Evolutionary conservation across 1,140 invertebrate species (phyloP), one percentile per base, ranked within the genome.

Genomic region (Sinella curviseta): DNA sequence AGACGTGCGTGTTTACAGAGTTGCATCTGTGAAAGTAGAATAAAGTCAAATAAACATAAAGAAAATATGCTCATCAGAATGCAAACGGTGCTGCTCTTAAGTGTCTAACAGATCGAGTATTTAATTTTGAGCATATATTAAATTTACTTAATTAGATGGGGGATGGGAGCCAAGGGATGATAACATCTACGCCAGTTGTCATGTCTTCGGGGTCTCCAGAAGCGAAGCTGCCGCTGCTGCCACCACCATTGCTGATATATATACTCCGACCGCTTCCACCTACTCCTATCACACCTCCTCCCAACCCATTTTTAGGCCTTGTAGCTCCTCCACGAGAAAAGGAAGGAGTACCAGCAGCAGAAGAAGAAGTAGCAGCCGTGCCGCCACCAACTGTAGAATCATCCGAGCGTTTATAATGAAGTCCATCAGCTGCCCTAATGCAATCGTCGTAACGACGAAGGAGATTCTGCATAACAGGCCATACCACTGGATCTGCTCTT

Each of bases 391-490:
- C n/a, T n/a, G 65, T 12, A 70, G 65, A 70, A 14, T 70, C 65
- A 33, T 33, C 65, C 8, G 74, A 75, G 36, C 83, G 48, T 67
- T 84, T 84, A 78, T 78, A 84, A 74, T 84, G 83, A 54, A 84
- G 80, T 30, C 83, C 83, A 65, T 84, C 83, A 26, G 79, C 83
- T 36, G 83, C 83, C 54, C 83, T 54, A 77, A 84, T 81, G 67
- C 83, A 84, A 67, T 82, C 81, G 28, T 84, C 83, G 74, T 84
- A 84, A 36, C 80, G 74, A 17, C 81, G 70, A 12, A 84, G 65
- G 0, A 84, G 73, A 36, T 8, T 78, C 28, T 75, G 74, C 74
- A 75, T 75, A 20, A 48, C 74, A 30, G 74, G 39, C 74, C 74
- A 75, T 24, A 70, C 65, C n/a, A 77, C 83, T 4, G 81, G 83